phyloP scores from a whole-genome alignment of 2,888 invertebrate species.

The Blera fallax region DNA sequence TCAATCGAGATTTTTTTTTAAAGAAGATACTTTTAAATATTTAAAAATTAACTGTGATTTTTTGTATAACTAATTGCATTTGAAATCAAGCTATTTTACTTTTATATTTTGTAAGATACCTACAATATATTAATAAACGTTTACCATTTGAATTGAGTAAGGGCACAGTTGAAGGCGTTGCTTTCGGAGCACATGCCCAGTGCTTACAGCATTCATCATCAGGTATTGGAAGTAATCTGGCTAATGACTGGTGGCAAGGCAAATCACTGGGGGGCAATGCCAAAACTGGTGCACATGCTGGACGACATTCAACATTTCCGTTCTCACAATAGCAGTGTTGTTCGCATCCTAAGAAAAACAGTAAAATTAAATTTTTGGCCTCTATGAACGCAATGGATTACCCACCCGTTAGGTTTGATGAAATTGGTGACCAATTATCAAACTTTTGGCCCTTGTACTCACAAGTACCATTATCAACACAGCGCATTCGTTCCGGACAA shows the following conservation, averaged over 20 bases:
- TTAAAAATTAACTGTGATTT: too few relatives aligned
- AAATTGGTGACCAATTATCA: conserved; percentile 91
- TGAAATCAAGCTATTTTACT: background rate
- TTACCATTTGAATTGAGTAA: conserved; percentile 30
- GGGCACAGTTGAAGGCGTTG: conserved; percentile 73
- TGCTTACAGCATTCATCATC: conserved; percentile 93
- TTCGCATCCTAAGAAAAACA: conserved; percentile 86
- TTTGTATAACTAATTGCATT: background rate
- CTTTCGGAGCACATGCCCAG: conserved; percentile 85
- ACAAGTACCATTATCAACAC: conserved; percentile 92
- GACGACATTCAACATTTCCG: conserved; percentile 92
- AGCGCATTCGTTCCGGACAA: conserved; percentile 90
- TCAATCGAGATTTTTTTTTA: too few relatives aligned
- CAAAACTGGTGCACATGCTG: conserved; percentile 89
- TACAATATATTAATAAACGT: background rate
- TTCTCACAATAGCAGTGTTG: conserved; percentile 93
- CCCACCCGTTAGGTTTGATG: conserved; percentile 86
- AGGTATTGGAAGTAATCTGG: conserved; percentile 85
- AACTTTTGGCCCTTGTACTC: conserved; percentile 85
- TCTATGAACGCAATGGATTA: background rate
- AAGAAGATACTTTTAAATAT: too few relatives aligned
- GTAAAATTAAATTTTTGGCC: background rate
- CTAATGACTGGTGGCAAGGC: conserved; percentile 87
- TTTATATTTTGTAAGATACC: background rate
- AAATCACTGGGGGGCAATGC: conserved; percentile 89